Evolutionary conservation across 2,888 invertebrate species (phyloP), one percentile per base, ranked within the genome.

Genomic region (Carcina quercana): DNA sequence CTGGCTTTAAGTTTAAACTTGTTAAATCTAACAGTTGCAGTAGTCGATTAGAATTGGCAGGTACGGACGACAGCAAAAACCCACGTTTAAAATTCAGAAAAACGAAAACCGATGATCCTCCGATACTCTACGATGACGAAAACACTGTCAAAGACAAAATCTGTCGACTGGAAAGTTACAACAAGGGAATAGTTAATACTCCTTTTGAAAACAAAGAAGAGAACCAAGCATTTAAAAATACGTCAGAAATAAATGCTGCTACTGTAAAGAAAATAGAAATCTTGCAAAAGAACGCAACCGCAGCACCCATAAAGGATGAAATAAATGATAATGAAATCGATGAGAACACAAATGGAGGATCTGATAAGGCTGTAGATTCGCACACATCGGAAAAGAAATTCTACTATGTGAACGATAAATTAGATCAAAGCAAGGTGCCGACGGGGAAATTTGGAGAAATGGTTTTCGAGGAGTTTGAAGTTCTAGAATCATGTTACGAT

Each of bases 1-100:
- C 86, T 59, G 91, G 91, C 31, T 88, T 93, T 32, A 93, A 93
- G 65, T 94, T 94, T 61, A 90, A 91, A 58, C 73, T 94, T 42
- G 89, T 94, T 1, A 94, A 94, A 74, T 94, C 94, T 15, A 94
- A 94, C 58, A 94, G 94, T 46, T 94, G 94, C 62, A 93, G 92
- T 57, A 94, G 93, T 60, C 86, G 94, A 15, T 73, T 94, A 30
- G 94, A 94, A 59, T 68, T 94, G 32, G 89, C 93, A 1, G 94
- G 93, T 3, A 87, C 91, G 1, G 88, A 89, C 44, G 85, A 82
- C 36, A 68, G 53, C 59, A 72, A 86, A 74, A 68, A 78, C 64
- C 46, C 74, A 53, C 69, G 85, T 50, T 48, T 76, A 53, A 75
- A 76, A 60, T 76, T 59, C 54, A 64, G 71, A 47, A 74, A 67